Conservation (phyloP, 2,888 invertebrate species). For the Tipula unca region DNA sequence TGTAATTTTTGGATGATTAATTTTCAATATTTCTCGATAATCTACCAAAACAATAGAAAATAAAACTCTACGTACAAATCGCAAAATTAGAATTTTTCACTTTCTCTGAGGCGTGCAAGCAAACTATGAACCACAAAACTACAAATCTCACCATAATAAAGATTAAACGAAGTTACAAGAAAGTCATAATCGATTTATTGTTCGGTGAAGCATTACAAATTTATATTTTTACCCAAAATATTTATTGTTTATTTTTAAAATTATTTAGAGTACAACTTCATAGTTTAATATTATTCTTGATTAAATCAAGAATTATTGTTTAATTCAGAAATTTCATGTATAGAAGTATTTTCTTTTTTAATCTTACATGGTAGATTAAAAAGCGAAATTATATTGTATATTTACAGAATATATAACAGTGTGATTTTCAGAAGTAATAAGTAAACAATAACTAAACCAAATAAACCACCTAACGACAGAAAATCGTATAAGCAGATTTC, state of each 20-base stretch:
- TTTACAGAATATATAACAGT: too few species aligned
- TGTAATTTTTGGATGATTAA: background rate
- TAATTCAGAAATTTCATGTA: too few species aligned
- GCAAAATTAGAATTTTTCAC: background rate
- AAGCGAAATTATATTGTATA: background rate
- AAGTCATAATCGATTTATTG: background rate
- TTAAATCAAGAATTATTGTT: too few species aligned
- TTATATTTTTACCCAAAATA: background rate
- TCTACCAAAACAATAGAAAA: background rate
- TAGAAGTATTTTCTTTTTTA: background rate
- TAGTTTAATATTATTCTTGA: background rate
- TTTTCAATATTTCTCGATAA: background rate
- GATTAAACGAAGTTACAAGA: background rate
- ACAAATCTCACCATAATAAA: background rate
- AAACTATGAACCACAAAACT: background rate
- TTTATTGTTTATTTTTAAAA: background rate
- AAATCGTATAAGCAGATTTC: too few species aligned
- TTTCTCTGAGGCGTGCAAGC: background rate
- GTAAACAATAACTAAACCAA: too few species aligned
- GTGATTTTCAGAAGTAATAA: too few species aligned
- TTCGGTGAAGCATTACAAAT: background rate
- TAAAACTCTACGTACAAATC: background rate
- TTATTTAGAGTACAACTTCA: background rate
- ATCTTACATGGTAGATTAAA: background rate
- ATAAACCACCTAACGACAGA: too few species aligned